Base-by-base conservation (phyloP, 1,140 invertebrate species). In the Listronotus bonariensis region DNA sequence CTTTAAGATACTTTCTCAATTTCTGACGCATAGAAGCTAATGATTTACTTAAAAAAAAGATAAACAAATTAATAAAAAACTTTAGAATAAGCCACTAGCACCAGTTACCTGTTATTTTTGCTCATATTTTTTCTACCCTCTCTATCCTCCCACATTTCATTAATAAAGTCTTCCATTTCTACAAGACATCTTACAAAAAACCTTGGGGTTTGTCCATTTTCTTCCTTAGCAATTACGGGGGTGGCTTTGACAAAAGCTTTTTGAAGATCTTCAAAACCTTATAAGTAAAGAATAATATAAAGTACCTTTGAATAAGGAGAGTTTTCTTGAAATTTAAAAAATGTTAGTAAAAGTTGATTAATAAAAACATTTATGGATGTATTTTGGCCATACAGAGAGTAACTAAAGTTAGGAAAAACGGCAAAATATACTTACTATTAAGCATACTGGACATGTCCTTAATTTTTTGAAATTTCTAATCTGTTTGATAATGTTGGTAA, bases 391-490 rank as follows among this genome's bases (percentile, higher is more conserved):
- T n/a, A n/a, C n/a, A n/a, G n/a, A n/a, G n/a, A n/a, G n/a, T n/a
- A n/a, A n/a, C n/a, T 65, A 60, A 53, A 26, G 5, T 26, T 26
- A 26, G 20, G 20, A 36, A 64, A 42, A 56, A 68, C 3, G 12
- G 43, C 42, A 32, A 48, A 1, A 1, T 11, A 12, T 64, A 82
- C 82, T 80, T 82, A 91, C 95, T 93, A 69, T 88, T 88, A 14
- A 98, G 80, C 73, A 98, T 89, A 74, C 93, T 97, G 32, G 93
- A 90, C 86, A 99, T 95, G 79, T 99, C 98, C 79, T 97, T 98
- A 71, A 98, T 99, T 79, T 99, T 99, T 96, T 95, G 74, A 92
- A 93, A 80, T 99, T 99, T 66, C 90, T 85, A 51, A 98, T 89
- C 55, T 90, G 89, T 77, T 96, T 96, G 59, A 99, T 98, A 31